A percentile compares a stretch with the other conserved stretches of the same genome.
Evolutionary conservation across 2,113 vertebrate genomes (phyloP).

Genomic region (Erythrocercus mccallii): DNA sequence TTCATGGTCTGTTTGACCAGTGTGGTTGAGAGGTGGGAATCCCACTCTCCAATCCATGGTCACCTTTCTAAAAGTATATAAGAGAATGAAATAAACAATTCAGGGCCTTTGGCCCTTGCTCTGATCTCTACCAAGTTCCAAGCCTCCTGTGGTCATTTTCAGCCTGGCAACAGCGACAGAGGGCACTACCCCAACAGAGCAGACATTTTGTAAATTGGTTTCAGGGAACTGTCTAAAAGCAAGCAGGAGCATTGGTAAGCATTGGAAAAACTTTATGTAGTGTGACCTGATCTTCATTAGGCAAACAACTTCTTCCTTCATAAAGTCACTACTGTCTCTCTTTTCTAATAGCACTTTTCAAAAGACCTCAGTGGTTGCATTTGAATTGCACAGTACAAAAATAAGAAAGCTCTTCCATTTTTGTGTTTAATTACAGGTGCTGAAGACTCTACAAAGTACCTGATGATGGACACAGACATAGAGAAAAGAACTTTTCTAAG

Average conservation of each 20-base stretch:
- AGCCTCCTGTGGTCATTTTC: too few species aligned
- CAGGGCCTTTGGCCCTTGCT: too few species aligned
- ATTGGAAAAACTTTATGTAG: background rate
- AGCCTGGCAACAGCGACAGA: too few species aligned
- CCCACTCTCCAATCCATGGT: too few species aligned
- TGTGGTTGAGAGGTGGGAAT: too few species aligned
- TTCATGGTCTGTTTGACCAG: too few species aligned
- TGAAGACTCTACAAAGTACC: background rate
- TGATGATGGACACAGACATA: accelerated
- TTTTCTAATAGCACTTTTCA: background rate
- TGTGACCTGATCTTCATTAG: background rate
- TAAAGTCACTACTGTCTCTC: background rate
- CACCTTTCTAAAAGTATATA: too few species aligned
- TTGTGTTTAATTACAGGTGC: background rate
- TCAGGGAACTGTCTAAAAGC: background rate
- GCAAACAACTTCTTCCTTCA: background rate
- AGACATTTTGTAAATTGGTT: background rate
- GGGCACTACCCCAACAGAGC: background rate
- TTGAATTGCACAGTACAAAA: background rate
- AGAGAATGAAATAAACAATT: too few species aligned
- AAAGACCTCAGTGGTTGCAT: background rate
- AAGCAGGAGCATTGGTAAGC: background rate
- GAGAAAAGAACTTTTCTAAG: background rate
- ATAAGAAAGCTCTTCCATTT: background rate
- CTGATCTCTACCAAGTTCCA: too few species aligned